These are phyloP conservation scores for Aselliscus stoliczkanus DNA, from an alignment of 2,797 vertebrate species.

Conservation along the genomic window DNA sequence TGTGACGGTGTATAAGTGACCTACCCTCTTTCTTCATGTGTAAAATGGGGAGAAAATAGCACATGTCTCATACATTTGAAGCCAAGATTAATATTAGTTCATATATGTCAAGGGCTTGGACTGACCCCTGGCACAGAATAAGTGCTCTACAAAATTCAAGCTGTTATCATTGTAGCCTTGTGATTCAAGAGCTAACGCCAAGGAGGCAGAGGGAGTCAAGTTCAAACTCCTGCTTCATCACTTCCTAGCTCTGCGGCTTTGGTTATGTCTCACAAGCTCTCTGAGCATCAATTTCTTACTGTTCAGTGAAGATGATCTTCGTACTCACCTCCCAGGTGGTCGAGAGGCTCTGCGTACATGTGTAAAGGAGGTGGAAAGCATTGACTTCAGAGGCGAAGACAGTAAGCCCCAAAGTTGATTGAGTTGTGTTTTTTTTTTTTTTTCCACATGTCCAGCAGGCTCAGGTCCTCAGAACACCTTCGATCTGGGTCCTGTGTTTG, in stretches of 20 bases:
- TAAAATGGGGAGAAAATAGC: not conserved
- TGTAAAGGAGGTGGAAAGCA: too few relatives aligned
- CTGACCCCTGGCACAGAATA: fast-evolving
- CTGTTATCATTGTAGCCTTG: not conserved
- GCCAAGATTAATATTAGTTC: not conserved
- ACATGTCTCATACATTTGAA: not conserved
- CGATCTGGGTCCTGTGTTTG: fast-evolving
- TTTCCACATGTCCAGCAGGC: not conserved
- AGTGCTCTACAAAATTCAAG: not conserved
- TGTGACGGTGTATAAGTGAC: not conserved
- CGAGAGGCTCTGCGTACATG: fast-evolving
- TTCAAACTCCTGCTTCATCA: too few relatives aligned
- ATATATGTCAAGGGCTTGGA: not conserved
- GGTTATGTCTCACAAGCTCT: not conserved
- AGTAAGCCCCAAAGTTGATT: not conserved
- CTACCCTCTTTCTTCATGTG: not conserved
- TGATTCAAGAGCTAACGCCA: not conserved
- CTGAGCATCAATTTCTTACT: not conserved
- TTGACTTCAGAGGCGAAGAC: not conserved
- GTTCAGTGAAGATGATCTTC: fast-evolving
- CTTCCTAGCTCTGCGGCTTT: not conserved
- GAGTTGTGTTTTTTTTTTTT: too few relatives aligned
- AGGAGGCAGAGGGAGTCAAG: not conserved
- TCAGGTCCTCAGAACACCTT: not conserved
- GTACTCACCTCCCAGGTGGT: not conserved